Conservation (phyloP, 2,113 vertebrate genomes). For the Gopherus flavomarginatus region DNA sequence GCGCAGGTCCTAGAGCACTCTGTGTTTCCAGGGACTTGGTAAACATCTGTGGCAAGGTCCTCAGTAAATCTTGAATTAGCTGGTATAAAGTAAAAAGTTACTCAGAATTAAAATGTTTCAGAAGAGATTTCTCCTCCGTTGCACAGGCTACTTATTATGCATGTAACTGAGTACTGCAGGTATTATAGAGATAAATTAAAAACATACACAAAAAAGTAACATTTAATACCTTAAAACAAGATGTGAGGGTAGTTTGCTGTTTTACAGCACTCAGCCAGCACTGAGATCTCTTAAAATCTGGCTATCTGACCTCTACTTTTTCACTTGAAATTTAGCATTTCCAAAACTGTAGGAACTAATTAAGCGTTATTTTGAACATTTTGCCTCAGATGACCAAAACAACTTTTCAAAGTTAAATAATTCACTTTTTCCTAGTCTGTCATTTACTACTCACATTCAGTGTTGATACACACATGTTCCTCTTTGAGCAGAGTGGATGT, state of each 20-base stretch:
- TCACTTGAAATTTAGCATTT: neutral
- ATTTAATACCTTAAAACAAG: neutral
- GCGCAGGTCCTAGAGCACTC: slow-evolving; percentile 92
- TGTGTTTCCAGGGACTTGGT: slow-evolving; percentile 95
- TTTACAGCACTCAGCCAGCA: neutral
- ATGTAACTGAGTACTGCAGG: neutral
- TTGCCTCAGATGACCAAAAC: neutral
- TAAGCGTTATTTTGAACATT: neutral
- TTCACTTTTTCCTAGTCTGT: slow-evolving; percentile 32
- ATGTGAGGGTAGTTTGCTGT: neutral
- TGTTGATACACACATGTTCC: neutral
- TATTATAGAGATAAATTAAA: neutral
- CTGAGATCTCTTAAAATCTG: neutral
- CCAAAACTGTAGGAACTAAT: neutral
- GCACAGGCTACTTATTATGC: neutral
- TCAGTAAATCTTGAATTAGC: slow-evolving; percentile 95
- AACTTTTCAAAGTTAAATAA: slow-evolving; percentile 34
- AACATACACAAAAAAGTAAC: neutral
- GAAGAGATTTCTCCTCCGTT: neutral
- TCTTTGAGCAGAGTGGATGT: neutral
- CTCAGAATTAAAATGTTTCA: neutral
- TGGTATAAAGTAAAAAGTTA: slow-evolving; percentile 70
- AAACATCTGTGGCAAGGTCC: slow-evolving; percentile 92
- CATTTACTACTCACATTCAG: neutral
- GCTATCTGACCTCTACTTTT: neutral